Evolutionary conservation across 2,113 vertebrate genomes (phyloP).

Genomic region (Pyxicephalus adspersus): DNA sequence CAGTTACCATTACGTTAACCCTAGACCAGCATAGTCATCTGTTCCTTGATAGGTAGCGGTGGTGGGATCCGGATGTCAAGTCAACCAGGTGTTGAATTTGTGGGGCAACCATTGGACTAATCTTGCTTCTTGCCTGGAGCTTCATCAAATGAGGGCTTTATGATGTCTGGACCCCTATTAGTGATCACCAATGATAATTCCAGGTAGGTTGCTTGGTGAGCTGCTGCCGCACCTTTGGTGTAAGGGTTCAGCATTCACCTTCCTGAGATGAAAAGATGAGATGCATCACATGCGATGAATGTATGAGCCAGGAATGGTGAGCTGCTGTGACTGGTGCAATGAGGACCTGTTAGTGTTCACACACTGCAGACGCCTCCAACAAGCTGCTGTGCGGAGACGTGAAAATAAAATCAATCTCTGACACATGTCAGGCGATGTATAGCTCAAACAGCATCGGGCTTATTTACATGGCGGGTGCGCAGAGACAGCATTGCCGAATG

Average conservation of each 20-base stretch:
- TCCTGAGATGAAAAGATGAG: neutral
- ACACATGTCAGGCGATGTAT: constrained; percentile 5
- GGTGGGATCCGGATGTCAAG: no score
- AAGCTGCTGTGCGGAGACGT: neutral
- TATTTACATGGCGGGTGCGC: constrained; percentile 6
- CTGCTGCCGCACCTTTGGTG: neutral
- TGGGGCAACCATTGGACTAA: no score
- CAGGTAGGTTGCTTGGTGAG: neutral
- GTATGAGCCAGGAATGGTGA: neutral
- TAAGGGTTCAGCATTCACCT: neutral
- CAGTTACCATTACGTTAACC: no score
- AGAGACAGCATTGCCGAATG: neutral
- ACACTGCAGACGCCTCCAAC: neutral
- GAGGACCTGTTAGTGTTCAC: neutral
- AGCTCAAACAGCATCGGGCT: neutral
- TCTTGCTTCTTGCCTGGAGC: no score
- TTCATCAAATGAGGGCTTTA: no score
- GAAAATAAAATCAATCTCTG: constrained; percentile 2
- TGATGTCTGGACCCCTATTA: neutral
- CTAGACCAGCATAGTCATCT: no score
- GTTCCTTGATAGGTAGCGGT: no score
- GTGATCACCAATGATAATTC: no score
- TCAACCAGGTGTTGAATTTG: no score
- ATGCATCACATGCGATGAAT: neutral
- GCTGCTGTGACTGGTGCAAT: neutral